Evolutionary conservation across 1,140 invertebrate genomes (phyloP).

Genomic region (Drosophila neocordata): DNA sequence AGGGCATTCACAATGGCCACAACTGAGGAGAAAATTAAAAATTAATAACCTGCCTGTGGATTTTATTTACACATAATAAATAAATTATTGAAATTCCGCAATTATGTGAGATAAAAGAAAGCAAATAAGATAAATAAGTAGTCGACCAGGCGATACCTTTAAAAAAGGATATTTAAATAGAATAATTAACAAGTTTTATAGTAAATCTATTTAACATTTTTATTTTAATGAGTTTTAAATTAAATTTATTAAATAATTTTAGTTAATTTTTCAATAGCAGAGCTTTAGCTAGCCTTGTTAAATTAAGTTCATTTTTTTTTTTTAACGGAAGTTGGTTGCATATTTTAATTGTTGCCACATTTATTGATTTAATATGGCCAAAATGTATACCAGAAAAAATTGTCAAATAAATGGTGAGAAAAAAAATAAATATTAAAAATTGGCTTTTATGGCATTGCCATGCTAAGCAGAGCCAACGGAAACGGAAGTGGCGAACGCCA

Average conservation of each 20-base stretch:
- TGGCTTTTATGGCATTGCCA: slow-evolving; percentile 36
- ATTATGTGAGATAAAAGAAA: slow-evolving; percentile 61
- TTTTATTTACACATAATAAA: slow-evolving; percentile 78
- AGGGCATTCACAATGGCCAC: slow-evolving; percentile 38
- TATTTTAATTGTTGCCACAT: slow-evolving; percentile 78
- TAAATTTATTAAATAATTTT: too few species aligned
- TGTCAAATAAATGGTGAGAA: slow-evolving; percentile 4
- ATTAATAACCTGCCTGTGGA: slow-evolving; percentile 66
- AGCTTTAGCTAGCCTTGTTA: not conserved
- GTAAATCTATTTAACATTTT: too few species aligned
- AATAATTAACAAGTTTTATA: too few species aligned
- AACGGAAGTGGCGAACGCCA: slow-evolving; percentile 75
- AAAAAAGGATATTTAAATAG: slow-evolving; percentile 4
- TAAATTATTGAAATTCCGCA: slow-evolving; percentile 79
- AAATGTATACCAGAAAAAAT: not conserved
- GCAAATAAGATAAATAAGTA: not conserved
- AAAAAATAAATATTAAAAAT: slow-evolving; percentile 27
- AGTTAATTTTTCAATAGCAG: not conserved
- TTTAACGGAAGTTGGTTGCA: slow-evolving; percentile 67
- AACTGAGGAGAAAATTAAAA: slow-evolving; percentile 59
- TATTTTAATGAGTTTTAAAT: too few species aligned
- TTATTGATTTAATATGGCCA: slow-evolving; percentile 62
- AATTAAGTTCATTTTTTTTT: slow-evolving; percentile 13
- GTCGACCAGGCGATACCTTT: not conserved
- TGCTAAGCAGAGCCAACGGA: slow-evolving; percentile 65